Evolutionary conservation across 2,888 invertebrate species (phyloP), one percentile per base, ranked within the genome.

Genomic region (Drosophila crucigera): DNA sequence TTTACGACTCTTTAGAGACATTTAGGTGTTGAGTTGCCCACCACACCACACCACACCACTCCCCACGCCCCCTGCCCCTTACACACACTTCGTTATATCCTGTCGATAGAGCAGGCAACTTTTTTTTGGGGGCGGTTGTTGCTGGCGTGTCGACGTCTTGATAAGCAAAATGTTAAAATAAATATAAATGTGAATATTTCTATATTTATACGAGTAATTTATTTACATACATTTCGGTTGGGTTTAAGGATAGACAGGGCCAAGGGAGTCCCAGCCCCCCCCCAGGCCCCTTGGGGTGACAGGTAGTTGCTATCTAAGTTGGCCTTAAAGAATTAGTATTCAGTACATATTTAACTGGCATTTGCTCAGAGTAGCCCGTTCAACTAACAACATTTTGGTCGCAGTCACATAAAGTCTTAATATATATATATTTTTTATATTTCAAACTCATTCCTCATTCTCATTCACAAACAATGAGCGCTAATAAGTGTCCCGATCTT

Each of bases 1-100:
- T 91, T 86, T 91, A 86, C 70, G 86, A 75, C 88, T 84, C 91
- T 87, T 86, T 62, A 75, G 86, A 86, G 90, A 91, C 84, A 56
- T 73, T 72, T 68, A 73, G 86, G 75, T 85, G 90, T 76, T 70
- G 68, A 71, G 41, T 25, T 7, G 22, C 47, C 7, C 9, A 39
- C 19, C 19, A 19, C 39, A 39, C 19, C 39, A 31, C 31, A 31
- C 31, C 31, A 37, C 37, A 16, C 6, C 6, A 35, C 33, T 4
- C 11, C 11, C 33, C 5, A 28, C 14, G 5, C 3, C 22, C 7
- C 16, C n/a, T 10, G 28, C 14, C 10, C 16, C 25, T 25, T 28
- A 33, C 16, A 25, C 1, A 47, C 25, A 47, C 47, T 47, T 47
- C 25, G 49, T 22, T 43, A 49, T 19, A 37, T 16, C 53, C 58